Evolutionary conservation across 2,113 vertebrate species (phyloP).

Genomic region (Varanus salvator): DNA sequence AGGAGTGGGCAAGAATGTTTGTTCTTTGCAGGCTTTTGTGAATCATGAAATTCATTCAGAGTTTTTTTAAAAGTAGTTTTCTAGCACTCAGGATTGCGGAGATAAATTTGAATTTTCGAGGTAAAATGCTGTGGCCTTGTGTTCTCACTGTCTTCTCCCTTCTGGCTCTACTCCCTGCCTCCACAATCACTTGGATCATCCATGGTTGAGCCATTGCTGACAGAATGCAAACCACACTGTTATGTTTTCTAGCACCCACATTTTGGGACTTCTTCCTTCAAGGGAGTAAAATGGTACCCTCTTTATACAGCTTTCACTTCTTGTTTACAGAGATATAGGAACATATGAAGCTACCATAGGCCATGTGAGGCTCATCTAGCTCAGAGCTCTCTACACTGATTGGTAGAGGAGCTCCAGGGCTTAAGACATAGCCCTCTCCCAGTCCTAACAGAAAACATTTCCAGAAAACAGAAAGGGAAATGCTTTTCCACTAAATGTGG

Average conservation of each 20-base stretch:
- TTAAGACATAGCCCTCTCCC: background rate
- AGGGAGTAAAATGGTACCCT: background rate
- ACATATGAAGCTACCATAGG: too few relatives aligned
- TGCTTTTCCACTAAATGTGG: background rate
- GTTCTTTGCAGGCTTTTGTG: background rate
- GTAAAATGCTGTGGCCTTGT: background rate
- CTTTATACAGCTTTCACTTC: background rate
- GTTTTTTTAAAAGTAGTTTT: background rate
- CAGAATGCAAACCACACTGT: background rate
- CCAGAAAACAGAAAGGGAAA: background rate
- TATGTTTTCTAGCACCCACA: background rate
- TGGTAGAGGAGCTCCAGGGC: background rate
- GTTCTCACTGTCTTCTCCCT: background rate
- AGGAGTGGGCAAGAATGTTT: conserved; percentile 13
- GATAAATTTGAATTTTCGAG: background rate
- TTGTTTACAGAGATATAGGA: background rate
- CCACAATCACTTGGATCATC: background rate
- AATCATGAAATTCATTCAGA: background rate
- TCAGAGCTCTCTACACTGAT: background rate
- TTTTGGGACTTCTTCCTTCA: background rate
- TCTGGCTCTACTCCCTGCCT: background rate
- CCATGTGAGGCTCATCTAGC: background rate
- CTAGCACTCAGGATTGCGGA: background rate
- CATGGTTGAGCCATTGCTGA: too few relatives aligned
- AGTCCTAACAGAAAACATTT: background rate